These are phyloP conservation scores for Euzophera pinguis DNA, from an alignment of 2,888 invertebrate genomes.

Conservation along the genomic window DNA sequence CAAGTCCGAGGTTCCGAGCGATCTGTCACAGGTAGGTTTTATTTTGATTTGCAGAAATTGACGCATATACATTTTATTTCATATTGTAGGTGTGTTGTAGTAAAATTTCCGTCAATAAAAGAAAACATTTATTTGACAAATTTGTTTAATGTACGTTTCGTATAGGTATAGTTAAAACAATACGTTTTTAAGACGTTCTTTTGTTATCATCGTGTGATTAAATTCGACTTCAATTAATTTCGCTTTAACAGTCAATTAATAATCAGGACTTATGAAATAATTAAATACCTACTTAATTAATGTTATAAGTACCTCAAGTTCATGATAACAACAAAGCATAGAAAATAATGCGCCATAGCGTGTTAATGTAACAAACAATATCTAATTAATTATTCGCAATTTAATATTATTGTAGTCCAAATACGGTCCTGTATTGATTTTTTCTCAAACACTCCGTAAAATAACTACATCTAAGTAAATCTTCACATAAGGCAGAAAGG, in stretches of 20 bases:
- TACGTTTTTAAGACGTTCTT: no score
- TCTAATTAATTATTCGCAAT: background rate
- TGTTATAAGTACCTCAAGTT: constrained; percentile 41
- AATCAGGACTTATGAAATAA: no score
- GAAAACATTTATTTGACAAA: no score
- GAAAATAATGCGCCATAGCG: constrained; percentile 38
- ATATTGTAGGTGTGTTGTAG: no score
- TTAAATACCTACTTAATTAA: constrained; percentile 27
- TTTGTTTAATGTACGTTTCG: no score
- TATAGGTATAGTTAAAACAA: no score
- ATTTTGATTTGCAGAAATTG: constrained; percentile 16
- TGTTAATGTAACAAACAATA: constrained; percentile 10
- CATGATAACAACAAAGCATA: constrained; percentile 45
- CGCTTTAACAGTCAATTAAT: no score
- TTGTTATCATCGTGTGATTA: no score
- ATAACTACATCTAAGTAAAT: no score
- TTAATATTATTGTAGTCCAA: background rate
- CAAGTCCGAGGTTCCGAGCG: constrained; percentile 80
- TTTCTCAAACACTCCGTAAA: background rate
- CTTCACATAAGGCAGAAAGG: no score
- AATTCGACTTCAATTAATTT: no score
- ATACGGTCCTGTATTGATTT: background rate
- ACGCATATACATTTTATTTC: background rate
- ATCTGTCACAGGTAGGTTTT: constrained; percentile 84
- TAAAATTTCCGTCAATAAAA: no score